These are phyloP conservation scores for Lasioglossum baleicum DNA, from an alignment of 1,140 invertebrate genomes.

Conservation along the genomic window DNA sequence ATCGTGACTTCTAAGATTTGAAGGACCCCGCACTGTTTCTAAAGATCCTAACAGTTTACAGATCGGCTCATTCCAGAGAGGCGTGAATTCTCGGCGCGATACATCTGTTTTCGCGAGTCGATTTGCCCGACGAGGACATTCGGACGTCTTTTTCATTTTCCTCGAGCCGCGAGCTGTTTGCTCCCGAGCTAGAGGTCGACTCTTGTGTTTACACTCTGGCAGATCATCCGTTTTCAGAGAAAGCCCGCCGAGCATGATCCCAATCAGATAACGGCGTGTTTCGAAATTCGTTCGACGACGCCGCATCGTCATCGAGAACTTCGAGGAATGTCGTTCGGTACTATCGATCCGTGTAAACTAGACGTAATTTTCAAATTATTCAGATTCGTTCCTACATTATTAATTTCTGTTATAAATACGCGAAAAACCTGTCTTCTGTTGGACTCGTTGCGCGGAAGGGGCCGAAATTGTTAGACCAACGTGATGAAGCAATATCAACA, in stretches of 20 bases:
- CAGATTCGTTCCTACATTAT: too few relatives aligned
- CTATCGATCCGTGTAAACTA: too few relatives aligned
- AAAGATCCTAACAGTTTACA: too few relatives aligned
- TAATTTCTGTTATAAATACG: too few relatives aligned
- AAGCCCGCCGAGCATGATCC: conserved; percentile 18
- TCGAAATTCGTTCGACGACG: conserved; percentile 1
- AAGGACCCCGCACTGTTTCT: too few relatives aligned
- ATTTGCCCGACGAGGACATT: not conserved
- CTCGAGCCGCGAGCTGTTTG: conserved; percentile 1
- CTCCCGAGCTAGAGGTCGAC: conserved; percentile 22
- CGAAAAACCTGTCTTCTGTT: too few relatives aligned
- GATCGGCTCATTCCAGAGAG: too few relatives aligned
- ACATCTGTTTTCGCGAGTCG: not conserved
- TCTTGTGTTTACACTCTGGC: conserved; percentile 33
- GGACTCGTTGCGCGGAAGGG: too few relatives aligned
- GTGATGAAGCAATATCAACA: too few relatives aligned
- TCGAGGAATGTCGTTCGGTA: not conserved
- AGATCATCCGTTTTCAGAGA: conserved; percentile 37
- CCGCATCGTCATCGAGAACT: not conserved
- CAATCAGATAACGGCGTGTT: conserved; percentile 22
- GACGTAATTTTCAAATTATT: too few relatives aligned
- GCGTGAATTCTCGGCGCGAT: not conserved
- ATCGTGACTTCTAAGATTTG: too few relatives aligned
- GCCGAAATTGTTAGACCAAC: too few relatives aligned
- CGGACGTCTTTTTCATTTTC: conserved; percentile 19